These are phyloP conservation scores for Papio anubis DNA, from an alignment of 2,113 vertebrate genomes.

Conservation along the genomic window DNA sequence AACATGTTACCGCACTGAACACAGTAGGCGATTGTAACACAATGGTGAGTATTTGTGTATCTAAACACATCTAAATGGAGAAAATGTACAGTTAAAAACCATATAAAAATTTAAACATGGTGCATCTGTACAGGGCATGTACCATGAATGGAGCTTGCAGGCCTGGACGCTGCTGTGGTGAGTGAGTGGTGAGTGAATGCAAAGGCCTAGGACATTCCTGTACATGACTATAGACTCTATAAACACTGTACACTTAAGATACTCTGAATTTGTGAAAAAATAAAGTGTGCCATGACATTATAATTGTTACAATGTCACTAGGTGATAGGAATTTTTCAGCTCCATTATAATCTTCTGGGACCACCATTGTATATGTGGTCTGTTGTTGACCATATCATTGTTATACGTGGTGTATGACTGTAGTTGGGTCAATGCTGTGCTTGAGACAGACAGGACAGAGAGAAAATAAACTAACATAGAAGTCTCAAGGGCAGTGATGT, in stretches of 20 bases:
- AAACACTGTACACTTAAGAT: not conserved
- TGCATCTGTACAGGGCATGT: not conserved
- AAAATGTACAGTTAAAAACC: not conserved
- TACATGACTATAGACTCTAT: not conserved
- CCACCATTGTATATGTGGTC: rapidly evolving
- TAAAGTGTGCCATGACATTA: not conserved
- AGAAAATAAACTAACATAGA: not conserved
- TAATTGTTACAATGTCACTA: not conserved
- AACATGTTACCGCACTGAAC: not conserved
- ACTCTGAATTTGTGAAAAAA: not conserved
- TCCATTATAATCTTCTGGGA: not conserved
- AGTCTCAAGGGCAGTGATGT: too few species aligned
- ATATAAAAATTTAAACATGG: not conserved
- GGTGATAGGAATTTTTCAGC: not conserved
- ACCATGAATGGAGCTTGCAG: not conserved
- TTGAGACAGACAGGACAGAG: not conserved
- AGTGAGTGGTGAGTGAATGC: not conserved
- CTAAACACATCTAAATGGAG: not conserved
- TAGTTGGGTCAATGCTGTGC: too few species aligned
- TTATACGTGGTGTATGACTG: too few species aligned
- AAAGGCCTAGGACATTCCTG: not conserved
- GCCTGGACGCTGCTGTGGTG: not conserved
- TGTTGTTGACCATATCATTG: too few species aligned
- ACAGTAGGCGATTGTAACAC: rapidly evolving
- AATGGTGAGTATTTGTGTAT: not conserved